Evolutionary conservation across 2,797 vertebrate species (phyloP), one percentile per base, ranked within the genome.

Genomic region (Novumbra hubbsi): DNA sequence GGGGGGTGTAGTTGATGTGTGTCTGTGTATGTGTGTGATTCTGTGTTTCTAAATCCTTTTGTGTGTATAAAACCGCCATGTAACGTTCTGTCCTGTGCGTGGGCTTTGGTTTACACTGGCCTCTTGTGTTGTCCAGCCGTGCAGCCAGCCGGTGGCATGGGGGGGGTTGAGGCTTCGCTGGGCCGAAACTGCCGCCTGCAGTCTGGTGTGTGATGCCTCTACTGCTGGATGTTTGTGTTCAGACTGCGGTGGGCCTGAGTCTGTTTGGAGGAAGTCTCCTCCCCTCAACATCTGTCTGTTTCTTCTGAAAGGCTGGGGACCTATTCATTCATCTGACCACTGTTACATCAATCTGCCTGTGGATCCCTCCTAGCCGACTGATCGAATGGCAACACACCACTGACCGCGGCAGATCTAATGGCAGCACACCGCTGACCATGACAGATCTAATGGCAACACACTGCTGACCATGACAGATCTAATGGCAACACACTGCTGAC

Each of bases 171-270:
- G 75, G 68, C 80, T 28, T 71, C 71, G 52, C 75, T 72, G 75
- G 55, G 21, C 71, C 5, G 68, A 49, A 30, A 28, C 24, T 48
- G 57, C 45, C 24, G 45, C 14, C 45, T 28, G 5, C 68, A 75
- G 55, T 21, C 68, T 9, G 68, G 48, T 21, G 65, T 17, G 78
- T 77, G 57, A 71, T 19, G 38, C 74, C 70, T 67, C 77, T 63
- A 71, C 73, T 87, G 87, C 80, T 85, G 84, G 82, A 78, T 87
- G 83, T 90, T 90, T 90, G 87, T 86, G 79, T 89, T 89, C 82
- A 78, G 79, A 83, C 90, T 88, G 88, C 63, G 87, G 89, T 90
- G 81, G 84, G 85, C 72, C 0, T 69, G 77, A 78, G 85, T 87
- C 74, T 82, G 83, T 80, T 79, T 84, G 80, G 77, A 72, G 14